These are phyloP conservation scores for Scortum barcoo DNA, from an alignment of 2,113 vertebrate species.

Conservation along the genomic window DNA sequence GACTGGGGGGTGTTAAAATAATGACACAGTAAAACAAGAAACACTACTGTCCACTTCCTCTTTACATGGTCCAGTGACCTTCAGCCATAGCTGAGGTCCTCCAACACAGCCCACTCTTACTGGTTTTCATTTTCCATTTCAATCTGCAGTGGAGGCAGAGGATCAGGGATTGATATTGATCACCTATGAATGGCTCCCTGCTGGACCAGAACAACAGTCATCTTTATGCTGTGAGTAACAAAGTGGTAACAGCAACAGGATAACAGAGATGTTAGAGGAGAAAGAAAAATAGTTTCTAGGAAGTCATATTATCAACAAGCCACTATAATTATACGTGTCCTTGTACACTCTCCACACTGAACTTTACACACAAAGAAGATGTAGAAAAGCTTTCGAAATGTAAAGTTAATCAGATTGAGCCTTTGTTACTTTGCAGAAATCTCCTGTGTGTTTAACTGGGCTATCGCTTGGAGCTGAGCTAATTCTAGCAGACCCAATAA, in stretches of 20 bases:
- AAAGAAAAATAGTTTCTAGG: background rate
- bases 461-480: too few species aligned
- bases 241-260: background rate
- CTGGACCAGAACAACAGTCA: slow-evolving; percentile 28
- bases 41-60: slow-evolving; percentile 1
- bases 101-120: background rate
- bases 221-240: slow-evolving; percentile 20
- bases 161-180: slow-evolving; percentile 40
- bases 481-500: too few species aligned
- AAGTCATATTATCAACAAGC: background rate
- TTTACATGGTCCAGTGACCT: slow-evolving; percentile 16
- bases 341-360: too few species aligned
- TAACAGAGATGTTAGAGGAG: background rate
- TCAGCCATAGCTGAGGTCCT: background rate
- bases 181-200: slow-evolving; percentile 19
- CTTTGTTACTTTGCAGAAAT: too few species aligned
- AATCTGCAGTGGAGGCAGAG: slow-evolving; percentile 26
- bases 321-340: background rate
- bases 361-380: too few species aligned
- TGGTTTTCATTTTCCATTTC: slow-evolving; percentile 25
- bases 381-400: too few species aligned
- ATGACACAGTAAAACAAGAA: background rate
- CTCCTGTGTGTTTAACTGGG: too few species aligned
- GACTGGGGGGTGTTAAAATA: background rate
- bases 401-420: too few species aligned